Evolutionary conservation across 23 tunicate genomes (phyloP).

Genomic region (Halocynthia aurantium): DNA sequence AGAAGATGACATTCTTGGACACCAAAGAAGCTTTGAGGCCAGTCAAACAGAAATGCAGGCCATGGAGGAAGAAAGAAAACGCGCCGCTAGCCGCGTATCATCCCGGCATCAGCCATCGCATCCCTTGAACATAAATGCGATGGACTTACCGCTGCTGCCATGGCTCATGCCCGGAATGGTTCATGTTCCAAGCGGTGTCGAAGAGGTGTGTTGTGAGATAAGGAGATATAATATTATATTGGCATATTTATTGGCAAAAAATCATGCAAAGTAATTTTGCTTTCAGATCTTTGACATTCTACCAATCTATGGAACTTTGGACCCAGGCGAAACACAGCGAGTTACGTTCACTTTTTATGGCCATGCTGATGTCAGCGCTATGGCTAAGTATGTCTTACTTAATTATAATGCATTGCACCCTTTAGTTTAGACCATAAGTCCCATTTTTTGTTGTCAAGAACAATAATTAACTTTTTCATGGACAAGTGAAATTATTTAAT

Average conservation of each 20-base stretch:
- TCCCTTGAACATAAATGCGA: conserved; percentile 45
- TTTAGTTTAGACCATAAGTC: too few relatives aligned
- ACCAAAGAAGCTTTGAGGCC: conserved; percentile 24
- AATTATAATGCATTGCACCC: too few relatives aligned
- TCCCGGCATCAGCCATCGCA: conserved; percentile 86
- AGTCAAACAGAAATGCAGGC: conserved; percentile 16
- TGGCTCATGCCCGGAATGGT: conserved; percentile 80
- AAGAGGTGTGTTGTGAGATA: conserved; percentile 52
- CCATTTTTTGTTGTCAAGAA: too few relatives aligned
- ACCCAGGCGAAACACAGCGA: conserved; percentile 91
- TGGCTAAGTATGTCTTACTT: conserved; percentile 42
- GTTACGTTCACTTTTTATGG: conserved; percentile 93
- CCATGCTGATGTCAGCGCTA: conserved; percentile 87
- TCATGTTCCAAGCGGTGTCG: conserved; percentile 91
- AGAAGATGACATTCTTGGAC: conserved; percentile 22
- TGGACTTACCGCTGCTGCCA: conserved; percentile 70
- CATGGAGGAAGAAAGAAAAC: conserved; percentile 29
- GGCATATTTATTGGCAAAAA: neutral
- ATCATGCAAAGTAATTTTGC: neutral
- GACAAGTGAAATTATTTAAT: too few relatives aligned
- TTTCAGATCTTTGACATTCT: conserved; percentile 76
- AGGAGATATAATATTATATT: neutral
- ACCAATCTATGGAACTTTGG: conserved; percentile 85
- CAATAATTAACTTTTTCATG: too few relatives aligned
- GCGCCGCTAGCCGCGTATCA: conserved; percentile 60